phyloP scores from a whole-genome alignment of 2,113 vertebrate species.

The Grantiella picta region DNA sequence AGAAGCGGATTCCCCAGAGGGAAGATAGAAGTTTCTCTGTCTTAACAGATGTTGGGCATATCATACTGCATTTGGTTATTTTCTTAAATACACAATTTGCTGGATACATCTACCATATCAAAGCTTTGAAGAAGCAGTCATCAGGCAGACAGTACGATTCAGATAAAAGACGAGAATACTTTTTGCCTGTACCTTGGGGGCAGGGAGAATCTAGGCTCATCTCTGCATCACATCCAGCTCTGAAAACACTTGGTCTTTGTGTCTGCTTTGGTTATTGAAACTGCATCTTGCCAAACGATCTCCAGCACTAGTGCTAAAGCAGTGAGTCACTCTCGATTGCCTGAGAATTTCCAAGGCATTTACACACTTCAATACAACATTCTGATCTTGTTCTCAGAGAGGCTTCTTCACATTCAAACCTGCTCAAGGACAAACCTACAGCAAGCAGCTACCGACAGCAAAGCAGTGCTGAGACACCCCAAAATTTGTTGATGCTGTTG shows the following conservation, averaged over 20 bases:
- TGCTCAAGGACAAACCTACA: constrained; percentile 53
- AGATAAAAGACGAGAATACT: background rate
- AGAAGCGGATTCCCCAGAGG: background rate
- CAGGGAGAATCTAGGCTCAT: background rate
- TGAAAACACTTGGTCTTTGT: background rate
- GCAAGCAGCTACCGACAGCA: background rate
- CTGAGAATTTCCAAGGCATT: background rate
- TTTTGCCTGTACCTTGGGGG: background rate
- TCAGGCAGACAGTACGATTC: background rate
- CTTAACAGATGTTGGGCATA: background rate
- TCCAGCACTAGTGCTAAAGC: background rate
- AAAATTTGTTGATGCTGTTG: background rate
- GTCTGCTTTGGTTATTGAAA: background rate
- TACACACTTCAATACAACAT: background rate
- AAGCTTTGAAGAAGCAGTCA: background rate
- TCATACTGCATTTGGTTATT: background rate
- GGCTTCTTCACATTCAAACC: constrained; percentile 43
- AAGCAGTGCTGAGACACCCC: background rate
- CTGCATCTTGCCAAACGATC: background rate
- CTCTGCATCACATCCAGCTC: background rate
- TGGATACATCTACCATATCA: background rate
- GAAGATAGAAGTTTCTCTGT: background rate
- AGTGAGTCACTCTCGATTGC: background rate
- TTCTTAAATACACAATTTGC: background rate
- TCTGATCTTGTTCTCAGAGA: background rate